Evolutionary conservation across 2,888 invertebrate genomes (phyloP).

Genomic region (Rhagium mordax): DNA sequence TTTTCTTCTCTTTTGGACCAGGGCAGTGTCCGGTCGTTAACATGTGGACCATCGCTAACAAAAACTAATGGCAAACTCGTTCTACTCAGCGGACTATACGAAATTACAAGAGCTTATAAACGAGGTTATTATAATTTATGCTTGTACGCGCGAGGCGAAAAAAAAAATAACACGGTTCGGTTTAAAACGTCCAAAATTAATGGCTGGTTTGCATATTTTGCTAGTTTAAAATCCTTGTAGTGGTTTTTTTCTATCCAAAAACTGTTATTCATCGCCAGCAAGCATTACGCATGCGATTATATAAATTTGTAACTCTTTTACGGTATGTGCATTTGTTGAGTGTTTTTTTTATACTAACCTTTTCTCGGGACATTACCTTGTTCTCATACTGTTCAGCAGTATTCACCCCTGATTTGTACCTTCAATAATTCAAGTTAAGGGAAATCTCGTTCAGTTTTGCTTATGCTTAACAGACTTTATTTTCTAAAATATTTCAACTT

Average conservation of each 20-base stretch:
- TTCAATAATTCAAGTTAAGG: too few relatives aligned
- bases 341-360: too few relatives aligned
- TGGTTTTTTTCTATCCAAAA: neutral
- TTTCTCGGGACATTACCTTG: too few relatives aligned
- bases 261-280: neutral
- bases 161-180: neutral
- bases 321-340: neutral
- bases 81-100: neutral
- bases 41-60: neutral
- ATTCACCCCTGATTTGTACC: too few relatives aligned
- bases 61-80: slow-evolving; percentile 13
- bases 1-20: neutral
- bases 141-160: neutral
- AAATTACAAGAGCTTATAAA: neutral
- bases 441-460: too few relatives aligned
- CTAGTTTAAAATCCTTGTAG: too few relatives aligned
- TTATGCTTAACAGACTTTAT: too few relatives aligned
- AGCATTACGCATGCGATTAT: neutral
- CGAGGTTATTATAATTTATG: neutral
- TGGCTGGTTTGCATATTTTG: too few relatives aligned
- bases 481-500: too few relatives aligned
- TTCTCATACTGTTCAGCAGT: too few relatives aligned
- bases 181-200: neutral
- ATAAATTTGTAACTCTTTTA: neutral
- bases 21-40: slow-evolving; percentile 7